Evolutionary conservation across 2,113 vertebrate species (phyloP).

Genomic region (Vireo altiloquus): DNA sequence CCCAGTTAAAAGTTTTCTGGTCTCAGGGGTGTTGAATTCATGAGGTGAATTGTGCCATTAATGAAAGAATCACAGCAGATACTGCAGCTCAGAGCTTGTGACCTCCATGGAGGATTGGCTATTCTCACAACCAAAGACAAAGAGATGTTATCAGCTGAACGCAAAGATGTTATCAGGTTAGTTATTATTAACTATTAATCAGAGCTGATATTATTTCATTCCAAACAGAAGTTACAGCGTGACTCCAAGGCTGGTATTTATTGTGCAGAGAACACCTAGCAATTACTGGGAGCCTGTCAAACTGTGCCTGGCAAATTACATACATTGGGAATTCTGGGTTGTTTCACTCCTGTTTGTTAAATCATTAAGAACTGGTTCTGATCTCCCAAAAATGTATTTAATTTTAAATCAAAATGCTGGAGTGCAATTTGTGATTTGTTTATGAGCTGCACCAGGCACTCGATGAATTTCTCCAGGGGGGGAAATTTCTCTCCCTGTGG

Average conservation of each 20-base stretch:
- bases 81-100: neutral
- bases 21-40: neutral
- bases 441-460: slow-evolving; percentile 79
- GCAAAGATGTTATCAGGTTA: neutral
- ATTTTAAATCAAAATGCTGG: neutral
- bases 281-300: neutral
- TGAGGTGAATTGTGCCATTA: neutral
- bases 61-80: neutral
- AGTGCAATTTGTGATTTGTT: neutral
- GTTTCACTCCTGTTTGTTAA: neutral
- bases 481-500: no score
- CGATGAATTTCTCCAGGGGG: slow-evolving; percentile 78
- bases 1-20: neutral
- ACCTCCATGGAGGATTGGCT: neutral
- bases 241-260: neutral
- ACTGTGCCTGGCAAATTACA: neutral
- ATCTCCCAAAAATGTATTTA: neutral
- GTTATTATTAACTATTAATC: neutral
- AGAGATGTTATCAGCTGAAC: neutral
- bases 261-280: neutral
- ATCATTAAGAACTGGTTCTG: neutral
- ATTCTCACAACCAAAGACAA: neutral
- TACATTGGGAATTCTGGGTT: neutral
- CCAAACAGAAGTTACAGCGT: neutral
- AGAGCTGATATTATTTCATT: neutral